Percentiles rank a stretch among this genome's conserved stretches.
Evolutionary conservation across 2,113 vertebrate genomes (phyloP).

Genomic region (Caretta caretta): DNA sequence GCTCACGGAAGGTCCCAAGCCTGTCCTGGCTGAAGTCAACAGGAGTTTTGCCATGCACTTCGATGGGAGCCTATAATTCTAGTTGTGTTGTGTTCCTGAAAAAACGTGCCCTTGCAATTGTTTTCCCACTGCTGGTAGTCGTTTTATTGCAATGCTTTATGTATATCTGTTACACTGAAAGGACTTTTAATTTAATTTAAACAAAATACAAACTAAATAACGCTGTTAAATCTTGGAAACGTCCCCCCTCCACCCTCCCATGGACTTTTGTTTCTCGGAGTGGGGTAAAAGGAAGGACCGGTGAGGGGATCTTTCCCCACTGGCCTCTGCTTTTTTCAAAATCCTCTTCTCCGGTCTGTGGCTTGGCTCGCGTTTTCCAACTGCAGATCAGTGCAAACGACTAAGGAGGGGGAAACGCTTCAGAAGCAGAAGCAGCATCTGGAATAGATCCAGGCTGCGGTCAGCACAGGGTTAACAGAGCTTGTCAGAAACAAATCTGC

Average conservation of each 20-base stretch:
- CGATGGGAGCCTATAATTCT: accelerated
- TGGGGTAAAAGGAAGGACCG: not conserved
- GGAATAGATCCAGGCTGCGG: not conserved
- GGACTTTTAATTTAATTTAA: not conserved
- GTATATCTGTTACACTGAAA: accelerated
- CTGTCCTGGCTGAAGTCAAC: not conserved
- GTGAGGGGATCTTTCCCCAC: not conserved
- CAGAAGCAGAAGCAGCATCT: not conserved
- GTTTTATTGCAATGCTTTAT: not conserved
- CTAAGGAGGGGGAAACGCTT: not conserved
- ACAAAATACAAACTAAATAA: not conserved
- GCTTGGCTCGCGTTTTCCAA: not conserved
- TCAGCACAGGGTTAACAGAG: not conserved
- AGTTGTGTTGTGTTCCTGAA: not conserved
- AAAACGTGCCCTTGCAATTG: not conserved
- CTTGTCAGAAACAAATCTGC: not conserved
- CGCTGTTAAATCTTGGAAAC: accelerated
- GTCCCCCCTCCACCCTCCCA: accelerated
- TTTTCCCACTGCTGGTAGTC: not conserved
- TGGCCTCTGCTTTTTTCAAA: not conserved
- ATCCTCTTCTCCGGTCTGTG: not conserved
- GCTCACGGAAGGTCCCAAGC: not conserved
- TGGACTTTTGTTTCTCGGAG: accelerated
- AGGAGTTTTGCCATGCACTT: accelerated
- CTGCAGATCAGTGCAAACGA: not conserved